These are phyloP conservation scores for Anser cygnoides DNA, from an alignment of 2,113 vertebrate species.

Conservation along the genomic window DNA sequence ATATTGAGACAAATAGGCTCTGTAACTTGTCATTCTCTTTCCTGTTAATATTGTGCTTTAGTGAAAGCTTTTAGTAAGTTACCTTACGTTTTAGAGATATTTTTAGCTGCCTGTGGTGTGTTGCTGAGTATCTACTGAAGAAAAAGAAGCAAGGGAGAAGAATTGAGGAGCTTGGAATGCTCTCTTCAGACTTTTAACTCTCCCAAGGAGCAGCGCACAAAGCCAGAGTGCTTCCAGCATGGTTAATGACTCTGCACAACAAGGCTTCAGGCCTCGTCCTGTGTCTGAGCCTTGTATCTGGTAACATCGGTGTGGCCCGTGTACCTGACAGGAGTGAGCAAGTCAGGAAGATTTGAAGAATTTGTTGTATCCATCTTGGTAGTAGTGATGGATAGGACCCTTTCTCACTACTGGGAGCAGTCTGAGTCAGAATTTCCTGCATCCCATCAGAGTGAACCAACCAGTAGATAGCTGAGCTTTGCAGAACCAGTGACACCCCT, in stretches of 20 bases:
- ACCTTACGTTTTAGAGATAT: not conserved
- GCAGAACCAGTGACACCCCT: not conserved
- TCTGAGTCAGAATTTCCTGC: not conserved
- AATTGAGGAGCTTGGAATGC: not conserved
- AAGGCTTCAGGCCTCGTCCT: not conserved
- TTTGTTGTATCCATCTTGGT: not conserved
- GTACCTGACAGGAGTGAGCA: not conserved
- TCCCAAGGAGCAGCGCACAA: not conserved
- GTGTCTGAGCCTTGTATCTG: not conserved
- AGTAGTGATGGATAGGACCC: not conserved
- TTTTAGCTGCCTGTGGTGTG: not conserved
- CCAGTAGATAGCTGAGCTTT: not conserved
- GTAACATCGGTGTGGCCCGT: not conserved
- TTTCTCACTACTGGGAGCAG: not conserved
- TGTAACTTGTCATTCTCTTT: not conserved
- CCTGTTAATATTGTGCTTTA: not conserved
- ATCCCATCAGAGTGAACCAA: not conserved
- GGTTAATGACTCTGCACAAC: not conserved
- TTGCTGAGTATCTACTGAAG: not conserved
- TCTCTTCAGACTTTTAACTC: not conserved
- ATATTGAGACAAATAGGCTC: not conserved
- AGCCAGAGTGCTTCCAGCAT: not conserved
- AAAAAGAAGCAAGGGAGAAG: not conserved
- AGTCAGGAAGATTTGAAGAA: not conserved
- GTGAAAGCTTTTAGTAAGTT: not conserved